Evolutionary conservation across 2,113 vertebrate species (phyloP), one percentile per base, ranked within the genome.

Genomic region (Leptobrachium ailaonicum): DNA sequence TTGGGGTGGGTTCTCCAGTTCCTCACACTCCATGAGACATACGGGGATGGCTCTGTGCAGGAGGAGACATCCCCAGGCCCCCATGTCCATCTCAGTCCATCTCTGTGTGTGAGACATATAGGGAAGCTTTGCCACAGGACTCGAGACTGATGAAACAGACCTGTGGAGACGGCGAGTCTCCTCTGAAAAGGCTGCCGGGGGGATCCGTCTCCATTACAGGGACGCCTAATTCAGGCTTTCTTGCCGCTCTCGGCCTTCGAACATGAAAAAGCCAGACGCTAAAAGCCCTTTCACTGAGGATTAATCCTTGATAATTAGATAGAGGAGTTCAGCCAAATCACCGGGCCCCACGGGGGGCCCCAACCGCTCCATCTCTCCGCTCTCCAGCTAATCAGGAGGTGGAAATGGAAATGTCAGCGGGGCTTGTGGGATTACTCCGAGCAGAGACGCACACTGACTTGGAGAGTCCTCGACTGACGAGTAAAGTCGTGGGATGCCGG

Each of bases 291-390:
- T 47, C 45, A 53, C 12, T 1, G 10, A 41, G 40, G 40, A 76
- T 40, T 76, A 13, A 56, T 68, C 73, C 41, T 42, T 3, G 41
- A 56, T 68, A 76, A 76, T 76, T 67, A 68, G 64, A 76, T 56
- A 58, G 64, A 54, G 32, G 74, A 41, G 44, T 66, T 41, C 73
- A 73, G 72, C 41, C 41, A 1, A 63, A 63, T 75, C 58, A 20
- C 56, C 41, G 41, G 41, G 54, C 41, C 12, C 14, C 58, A 47
- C 58, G 2, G 8, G 60, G 41, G n/a, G 47, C 45, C 43, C 2
- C 6, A 10, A 47, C 62, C 20, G 0, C 62, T 32, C 43, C 5
- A 12, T 58, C 56, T 58, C 56, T 58, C 47, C 47, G 1, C 47
- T 50, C 8, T 50, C 8, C 4, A 5, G 4, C 47, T 50, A 50